Evolutionary conservation across 2,797 vertebrate genomes (phyloP), one percentile per base, ranked within the genome.

Genomic region (Danio jaintianensis): DNA sequence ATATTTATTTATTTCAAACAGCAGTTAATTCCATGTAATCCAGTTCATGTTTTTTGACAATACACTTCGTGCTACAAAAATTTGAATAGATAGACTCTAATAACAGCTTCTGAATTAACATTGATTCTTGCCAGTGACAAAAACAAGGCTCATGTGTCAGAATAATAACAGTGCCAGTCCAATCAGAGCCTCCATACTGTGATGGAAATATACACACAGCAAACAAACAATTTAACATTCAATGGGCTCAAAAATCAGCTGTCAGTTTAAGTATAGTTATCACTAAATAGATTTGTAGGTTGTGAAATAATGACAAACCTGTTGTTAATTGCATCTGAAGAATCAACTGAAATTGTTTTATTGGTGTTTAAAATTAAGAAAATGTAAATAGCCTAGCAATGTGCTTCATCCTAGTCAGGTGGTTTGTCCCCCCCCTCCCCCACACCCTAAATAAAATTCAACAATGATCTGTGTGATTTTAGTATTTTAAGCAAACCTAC

Each of bases 41-140:
- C 38, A 81, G 70, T 79, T 70, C 56, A 80, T 81, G 53, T 29
- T 82, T 81, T 89, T 85, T 87, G 66, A 89, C 82, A 78, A 90
- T 86, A 80, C 80, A 78, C 86, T 91, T 88, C 77, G 88, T 88
- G 88, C 88, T 91, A 86, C 86, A 88, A 82, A 84, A 55, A 88
- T 92, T 89, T 84, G 62, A 75, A 75, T 62, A 70, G 56, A 73
- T 73, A 52, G 61, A 81, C 84, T 84, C 42, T 72, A 59, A 81
- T 87, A 87, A 84, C 86, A 85, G 85, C 86, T 88, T 92, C 91
- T 77, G 76, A 80, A 78, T 83, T 73, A 72, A 66, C 48, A 50
- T 22, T 66, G 67, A 82, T 83, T 83, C 55, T 61, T 67, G 79
- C 47, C 72, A 64, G 58, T 59, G 56, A 71, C 55, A 52, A 47